Base-by-base conservation (phyloP, 2,113 vertebrate species). In the Takifugu flavidus region DNA sequence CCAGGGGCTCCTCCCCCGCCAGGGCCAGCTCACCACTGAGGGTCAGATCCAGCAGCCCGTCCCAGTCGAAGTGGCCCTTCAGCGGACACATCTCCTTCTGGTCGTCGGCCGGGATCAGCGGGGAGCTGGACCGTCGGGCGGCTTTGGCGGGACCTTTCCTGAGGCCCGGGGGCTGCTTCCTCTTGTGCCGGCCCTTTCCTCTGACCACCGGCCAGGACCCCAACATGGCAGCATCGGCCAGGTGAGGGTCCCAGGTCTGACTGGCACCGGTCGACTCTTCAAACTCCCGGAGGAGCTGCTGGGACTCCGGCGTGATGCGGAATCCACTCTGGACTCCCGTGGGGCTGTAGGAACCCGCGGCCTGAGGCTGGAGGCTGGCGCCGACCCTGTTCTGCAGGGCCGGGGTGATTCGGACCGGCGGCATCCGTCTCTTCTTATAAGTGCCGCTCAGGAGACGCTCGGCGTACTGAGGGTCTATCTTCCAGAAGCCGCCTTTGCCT, bases 401-500 rank as follows among this genome's bases (percentile, higher is more conserved):
- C 0, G 92, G 93, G 83, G 94, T 94, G 87, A 96, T 94, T 81
- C 94, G 94, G 29, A 94, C 93, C 0, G 94, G 91, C 0, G 95
- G 88, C 83, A 93, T 86, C 56, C 92, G 87, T 4, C 93, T 86
- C 83, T 96, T 98, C 79, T 96, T 97, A 76, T 95, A 92, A 45
- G 94, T 89, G 0, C 95, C 92, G 0, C 83, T 96, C 82, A 97
- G 92, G 57, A 98, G 92, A 14, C 93, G 90, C 62, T 95, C 94
- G 0, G 95, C 94, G 0, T 99, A 95, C 62, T 94, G 93, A 0
- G 96, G 96, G 84, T 98, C 95, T 0, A 99, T 96, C 85, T 93
- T 94, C 96, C 96, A 99, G 90, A 98, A 99, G 0, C 96, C 96
- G 0, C 96, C 96, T 65, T 98, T 98, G 29, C 96, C 96, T 0